Evolutionary conservation across 2,888 invertebrate genomes (phyloP).

Genomic region (Zaprionus bogoriensis): DNA sequence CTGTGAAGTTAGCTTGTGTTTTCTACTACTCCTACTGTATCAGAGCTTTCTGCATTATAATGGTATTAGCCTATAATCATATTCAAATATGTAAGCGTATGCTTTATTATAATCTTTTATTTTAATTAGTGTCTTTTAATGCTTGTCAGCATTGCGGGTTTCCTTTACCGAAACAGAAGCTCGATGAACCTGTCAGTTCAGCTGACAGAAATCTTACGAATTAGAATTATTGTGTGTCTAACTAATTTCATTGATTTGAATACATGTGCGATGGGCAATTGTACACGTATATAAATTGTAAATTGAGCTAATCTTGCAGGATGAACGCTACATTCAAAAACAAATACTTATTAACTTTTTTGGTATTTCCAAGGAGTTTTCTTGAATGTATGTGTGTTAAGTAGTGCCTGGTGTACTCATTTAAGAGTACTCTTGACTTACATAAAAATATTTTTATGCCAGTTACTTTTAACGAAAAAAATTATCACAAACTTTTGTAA

Average conservation of each 20-base stretch:
- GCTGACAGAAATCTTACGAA: slow-evolving; percentile 57
- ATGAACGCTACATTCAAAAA: no score
- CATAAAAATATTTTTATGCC: no score
- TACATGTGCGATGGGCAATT: slow-evolving; percentile 53
- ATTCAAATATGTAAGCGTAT: slow-evolving; percentile 62
- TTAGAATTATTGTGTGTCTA: slow-evolving; percentile 68
- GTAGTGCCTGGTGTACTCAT: no score
- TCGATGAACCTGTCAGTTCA: slow-evolving; percentile 68
- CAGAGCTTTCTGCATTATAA: slow-evolving; percentile 39
- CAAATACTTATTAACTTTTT: no score
- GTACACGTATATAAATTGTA: no score
- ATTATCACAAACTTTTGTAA: no score
- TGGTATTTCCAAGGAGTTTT: no score
- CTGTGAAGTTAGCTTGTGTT: slow-evolving; percentile 3
- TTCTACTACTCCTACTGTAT: slow-evolving; percentile 1
- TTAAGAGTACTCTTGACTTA: no score
- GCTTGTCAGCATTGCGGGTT: slow-evolving; percentile 12
- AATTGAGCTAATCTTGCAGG: no score
- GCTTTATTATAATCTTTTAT: slow-evolving; percentile 67
- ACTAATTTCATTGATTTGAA: slow-evolving; percentile 67
- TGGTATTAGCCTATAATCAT: slow-evolving; percentile 51
- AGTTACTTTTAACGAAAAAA: no score
- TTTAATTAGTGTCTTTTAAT: slow-evolving; percentile 61
- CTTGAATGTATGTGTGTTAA: no score
- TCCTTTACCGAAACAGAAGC: slow-evolving; percentile 62